Conservation (phyloP, 2,888 invertebrate genomes). For the Sinodicranocentrus sp. region DNA sequence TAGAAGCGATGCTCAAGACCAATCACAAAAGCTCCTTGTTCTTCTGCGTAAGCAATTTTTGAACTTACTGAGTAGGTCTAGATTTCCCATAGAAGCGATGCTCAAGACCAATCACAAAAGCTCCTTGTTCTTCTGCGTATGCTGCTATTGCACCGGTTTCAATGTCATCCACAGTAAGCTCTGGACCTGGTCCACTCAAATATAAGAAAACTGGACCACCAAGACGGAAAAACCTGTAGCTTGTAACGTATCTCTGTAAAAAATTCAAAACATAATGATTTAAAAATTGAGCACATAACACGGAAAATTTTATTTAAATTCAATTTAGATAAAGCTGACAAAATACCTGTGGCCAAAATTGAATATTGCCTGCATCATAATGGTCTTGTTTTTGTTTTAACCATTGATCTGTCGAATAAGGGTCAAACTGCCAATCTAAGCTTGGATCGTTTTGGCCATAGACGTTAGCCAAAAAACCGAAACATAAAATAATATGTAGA, state of each 20-base stretch:
- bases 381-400: conserved; percentile 67
- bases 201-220: conserved; percentile 61
- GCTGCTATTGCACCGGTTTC: conserved; percentile 53
- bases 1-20: conserved; percentile 60
- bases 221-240: conserved; percentile 44
- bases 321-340: background rate
- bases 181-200: conserved; percentile 54
- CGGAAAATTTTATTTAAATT: too few species aligned
- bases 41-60: conserved; percentile 34
- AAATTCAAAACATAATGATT: too few species aligned
- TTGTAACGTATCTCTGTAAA: conserved; percentile 62
- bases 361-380: conserved; percentile 35
- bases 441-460: conserved; percentile 21
- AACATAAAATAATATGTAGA: conserved; percentile 16
- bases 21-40: conserved; percentile 61
- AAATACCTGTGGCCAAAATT: conserved; percentile 65
- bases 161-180: conserved; percentile 30
- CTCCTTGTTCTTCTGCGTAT: conserved; percentile 63
- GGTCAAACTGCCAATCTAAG: conserved; percentile 58
- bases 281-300: too few species aligned
- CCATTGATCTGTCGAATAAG: conserved; percentile 61
- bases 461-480: background rate
- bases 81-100: conserved; percentile 64
- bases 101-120: conserved; percentile 56
- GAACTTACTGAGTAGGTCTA: conserved; percentile 53